Base-by-base conservation (phyloP, 2,797 vertebrate genomes). In the Oceanodroma leucorhoa region DNA sequence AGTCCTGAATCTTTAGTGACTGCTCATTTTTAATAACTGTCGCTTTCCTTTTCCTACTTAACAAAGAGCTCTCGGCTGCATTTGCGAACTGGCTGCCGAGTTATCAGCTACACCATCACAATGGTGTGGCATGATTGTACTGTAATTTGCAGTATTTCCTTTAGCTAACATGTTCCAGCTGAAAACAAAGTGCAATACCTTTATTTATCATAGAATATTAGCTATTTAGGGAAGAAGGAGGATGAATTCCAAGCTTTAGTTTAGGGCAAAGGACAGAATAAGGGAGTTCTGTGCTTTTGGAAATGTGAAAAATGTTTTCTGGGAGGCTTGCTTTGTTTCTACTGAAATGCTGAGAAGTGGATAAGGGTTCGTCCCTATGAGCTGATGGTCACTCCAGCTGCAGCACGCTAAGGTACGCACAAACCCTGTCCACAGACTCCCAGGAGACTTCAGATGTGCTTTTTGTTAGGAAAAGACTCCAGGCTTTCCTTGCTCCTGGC, bases 1-100 rank as follows among this genome's bases (percentile, higher is more conserved):
- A 98, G 98, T 98, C 93, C 83, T 53, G 40, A 92, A 96, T 84
- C 57, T 90, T 96, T 67, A 58, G 81, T 66, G 62, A 83, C 71
- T 90, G 30, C 60, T 94, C 64, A 17, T 94, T 92, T 93, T 91
- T 89, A 89, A n/a, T 22, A 58, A 89, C 78, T 94, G 4, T 83
- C 5, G 15, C 75, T 61, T 92, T 93, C 41, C 71, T 81, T 83
- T 91, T 75, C 36, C 22, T 51, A 6, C 57, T 83, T 84, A 83
- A 96, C 78, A 94, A 95, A 92, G 89, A 84, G 48, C 48, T 92
- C 73, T 82, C 67, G 0, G 34, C 69, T 89, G 54, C 78, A 10
- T 86, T 71, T 75, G n/a, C 10, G 7, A 89, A 36, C 85, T 64
- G 62, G 21, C 73, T 72, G 89, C 53, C 2, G 84, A 70, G 69